Conservation (phyloP, 2,113 vertebrate species). For the Epinephelus moara region DNA sequence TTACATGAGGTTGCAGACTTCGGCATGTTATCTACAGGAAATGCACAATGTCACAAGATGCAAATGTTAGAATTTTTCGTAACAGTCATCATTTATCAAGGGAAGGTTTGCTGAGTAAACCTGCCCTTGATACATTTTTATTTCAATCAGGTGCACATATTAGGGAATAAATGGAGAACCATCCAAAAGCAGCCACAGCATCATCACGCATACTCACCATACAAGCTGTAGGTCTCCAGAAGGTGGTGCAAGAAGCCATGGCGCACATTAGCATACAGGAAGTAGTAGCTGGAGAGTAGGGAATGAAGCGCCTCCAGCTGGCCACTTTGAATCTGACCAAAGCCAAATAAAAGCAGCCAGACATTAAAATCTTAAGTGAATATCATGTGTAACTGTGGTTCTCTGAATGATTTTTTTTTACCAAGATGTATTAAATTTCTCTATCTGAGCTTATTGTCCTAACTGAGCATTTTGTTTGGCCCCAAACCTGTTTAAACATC, state of each 20-base stretch:
- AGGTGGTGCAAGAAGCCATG: conserved; percentile 84
- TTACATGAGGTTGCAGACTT: conserved; percentile 26
- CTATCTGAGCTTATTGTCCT: neutral
- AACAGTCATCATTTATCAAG: neutral
- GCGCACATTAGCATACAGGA: conserved; percentile 84
- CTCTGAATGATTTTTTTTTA: neutral
- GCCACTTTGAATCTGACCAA: conserved; percentile 81
- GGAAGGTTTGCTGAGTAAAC: neutral
- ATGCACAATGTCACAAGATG: neutral
- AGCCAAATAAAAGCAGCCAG: conserved; percentile 10
- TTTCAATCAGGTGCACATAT: neutral
- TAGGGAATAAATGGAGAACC: neutral
- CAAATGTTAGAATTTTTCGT: neutral
- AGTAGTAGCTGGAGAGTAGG: conserved; percentile 86
- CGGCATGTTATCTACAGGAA: conserved; percentile 35
- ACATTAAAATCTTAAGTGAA: neutral
- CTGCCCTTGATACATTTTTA: neutral
- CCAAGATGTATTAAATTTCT: no score
- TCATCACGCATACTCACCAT: conserved; percentile 76
- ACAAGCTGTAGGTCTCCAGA: conserved; percentile 81
- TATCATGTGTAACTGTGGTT: neutral
- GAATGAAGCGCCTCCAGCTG: conserved; percentile 72
- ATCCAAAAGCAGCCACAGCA: neutral
- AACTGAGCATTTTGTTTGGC: neutral
- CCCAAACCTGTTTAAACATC: neutral